Evolutionary conservation across 1,140 invertebrate species (phyloP).

Genomic region (Drosophila neocordata): DNA sequence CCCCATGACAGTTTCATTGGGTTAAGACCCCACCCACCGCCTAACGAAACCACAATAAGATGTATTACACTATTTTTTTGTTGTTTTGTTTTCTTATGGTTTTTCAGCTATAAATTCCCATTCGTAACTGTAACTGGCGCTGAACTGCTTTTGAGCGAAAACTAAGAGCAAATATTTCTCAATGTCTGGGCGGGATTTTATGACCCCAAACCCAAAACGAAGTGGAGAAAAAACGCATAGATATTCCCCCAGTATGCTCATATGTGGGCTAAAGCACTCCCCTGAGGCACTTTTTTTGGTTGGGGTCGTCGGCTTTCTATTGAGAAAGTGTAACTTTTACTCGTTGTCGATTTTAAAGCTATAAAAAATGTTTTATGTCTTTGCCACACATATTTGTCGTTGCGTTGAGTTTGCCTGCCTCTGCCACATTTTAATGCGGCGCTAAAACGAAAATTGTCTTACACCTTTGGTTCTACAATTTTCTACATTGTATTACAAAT

Average conservation of each 20-base stretch:
- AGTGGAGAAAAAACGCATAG: constrained; percentile 18
- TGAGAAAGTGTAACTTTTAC: constrained; percentile 79
- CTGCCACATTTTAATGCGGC: constrained; percentile 42
- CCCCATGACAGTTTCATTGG: constrained; percentile 68
- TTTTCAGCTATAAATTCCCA: constrained; percentile 56
- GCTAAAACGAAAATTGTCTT: constrained; percentile 68
- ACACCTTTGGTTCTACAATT: constrained; percentile 45
- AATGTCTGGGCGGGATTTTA: constrained; percentile 56
- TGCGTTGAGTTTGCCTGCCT: background rate
- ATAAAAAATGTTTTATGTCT: constrained; percentile 79
- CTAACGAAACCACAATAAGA: constrained; percentile 30
- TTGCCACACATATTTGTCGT: constrained; percentile 34
- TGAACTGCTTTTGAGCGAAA: constrained; percentile 35
- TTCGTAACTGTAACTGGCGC: constrained; percentile 56
- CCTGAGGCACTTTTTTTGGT: constrained; percentile 31
- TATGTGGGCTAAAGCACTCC: constrained; percentile 55
- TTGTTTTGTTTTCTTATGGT: constrained; percentile 13
- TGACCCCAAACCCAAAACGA: constrained; percentile 50
- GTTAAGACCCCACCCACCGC: constrained; percentile 18
- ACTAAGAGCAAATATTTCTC: constrained; percentile 22
- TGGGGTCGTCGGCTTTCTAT: constrained; percentile 55
- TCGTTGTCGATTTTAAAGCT: constrained; percentile 73
- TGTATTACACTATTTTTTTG: constrained; percentile 58
- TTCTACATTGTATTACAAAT: constrained; percentile 1
- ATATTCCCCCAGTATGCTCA: background rate